These are phyloP conservation scores for Pseudobourletiella spinata DNA, from an alignment of 1,140 invertebrate genomes.

Conservation along the genomic window DNA sequence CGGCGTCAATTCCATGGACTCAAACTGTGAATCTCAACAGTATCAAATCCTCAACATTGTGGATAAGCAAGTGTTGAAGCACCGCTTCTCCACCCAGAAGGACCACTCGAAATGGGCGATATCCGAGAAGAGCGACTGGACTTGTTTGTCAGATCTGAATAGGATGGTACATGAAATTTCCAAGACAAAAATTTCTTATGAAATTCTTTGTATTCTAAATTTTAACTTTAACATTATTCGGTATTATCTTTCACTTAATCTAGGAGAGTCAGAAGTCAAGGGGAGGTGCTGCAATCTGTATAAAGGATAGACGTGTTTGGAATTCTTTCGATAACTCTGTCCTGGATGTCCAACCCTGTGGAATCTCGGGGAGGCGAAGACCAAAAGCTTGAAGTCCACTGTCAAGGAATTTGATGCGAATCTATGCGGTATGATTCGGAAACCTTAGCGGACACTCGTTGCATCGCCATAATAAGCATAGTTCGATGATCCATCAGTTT, in stretches of 20 bases:
- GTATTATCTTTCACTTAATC: neutral
- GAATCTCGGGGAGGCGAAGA: too few species aligned
- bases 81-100: conserved; percentile 58
- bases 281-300: neutral
- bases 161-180: conserved; percentile 54
- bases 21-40: conserved; percentile 49
- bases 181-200: neutral
- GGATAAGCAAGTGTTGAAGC: conserved; percentile 4
- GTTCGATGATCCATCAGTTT: too few species aligned
- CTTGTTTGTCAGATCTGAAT: conserved; percentile 89
- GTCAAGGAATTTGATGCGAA: too few species aligned
- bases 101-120: conserved; percentile 93
- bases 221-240: neutral
- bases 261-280: neutral
- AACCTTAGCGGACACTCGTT: too few species aligned
- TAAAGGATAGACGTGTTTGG: neutral
- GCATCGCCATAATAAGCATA: too few species aligned
- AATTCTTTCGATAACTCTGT: neutral
- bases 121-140: conserved; percentile 54
- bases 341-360: neutral
- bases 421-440: too few species aligned
- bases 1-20: conserved; percentile 59
- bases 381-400: too few species aligned
- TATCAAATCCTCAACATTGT: conserved; percentile 15
- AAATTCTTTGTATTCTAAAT: neutral